Conservation (phyloP, 2,797 vertebrate genomes). For the Cichlasoma orientale region DNA sequence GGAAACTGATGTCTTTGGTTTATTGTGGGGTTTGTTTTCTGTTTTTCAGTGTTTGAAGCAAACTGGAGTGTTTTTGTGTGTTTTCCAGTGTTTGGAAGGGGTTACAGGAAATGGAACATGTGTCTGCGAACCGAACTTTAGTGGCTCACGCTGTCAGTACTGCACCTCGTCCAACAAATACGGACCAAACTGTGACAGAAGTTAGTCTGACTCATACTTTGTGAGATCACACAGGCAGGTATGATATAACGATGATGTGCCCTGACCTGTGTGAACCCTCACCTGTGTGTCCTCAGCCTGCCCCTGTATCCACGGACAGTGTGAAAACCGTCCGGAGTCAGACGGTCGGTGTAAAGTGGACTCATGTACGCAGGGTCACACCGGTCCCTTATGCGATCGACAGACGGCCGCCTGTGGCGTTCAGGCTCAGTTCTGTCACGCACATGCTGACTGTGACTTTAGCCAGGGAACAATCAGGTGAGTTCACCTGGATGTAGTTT, state of each 20-base stretch:
- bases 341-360: slow-evolving; percentile 83
- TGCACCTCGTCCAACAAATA: slow-evolving; percentile 83
- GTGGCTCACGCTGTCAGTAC: slow-evolving; percentile 88
- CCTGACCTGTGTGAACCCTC: not conserved
- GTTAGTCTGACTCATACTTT: slow-evolving; percentile 69
- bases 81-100: slow-evolving; percentile 86
- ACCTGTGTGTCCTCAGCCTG: slow-evolving; percentile 79
- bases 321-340: slow-evolving; percentile 84
- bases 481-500: not conserved
- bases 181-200: slow-evolving; percentile 85
- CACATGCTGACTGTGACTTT: slow-evolving; percentile 87
- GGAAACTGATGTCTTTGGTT: too few species aligned
- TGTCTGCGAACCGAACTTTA: slow-evolving; percentile 82
- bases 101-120: slow-evolving; percentile 87
- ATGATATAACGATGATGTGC: not conserved
- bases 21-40: not conserved
- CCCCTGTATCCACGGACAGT: slow-evolving; percentile 84
- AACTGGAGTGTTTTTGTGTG: not conserved
- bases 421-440: slow-evolving; percentile 83
- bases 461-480: slow-evolving; percentile 78
- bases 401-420: slow-evolving; percentile 77
- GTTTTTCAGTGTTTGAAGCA: slow-evolving; percentile 77
- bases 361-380: slow-evolving; percentile 81
- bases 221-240: not conserved
- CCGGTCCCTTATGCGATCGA: slow-evolving; percentile 84